Percentiles rank a stretch among this genome's conserved stretches.
Conservation (phyloP, 2,797 vertebrate species). For the Characodon lateralis region DNA sequence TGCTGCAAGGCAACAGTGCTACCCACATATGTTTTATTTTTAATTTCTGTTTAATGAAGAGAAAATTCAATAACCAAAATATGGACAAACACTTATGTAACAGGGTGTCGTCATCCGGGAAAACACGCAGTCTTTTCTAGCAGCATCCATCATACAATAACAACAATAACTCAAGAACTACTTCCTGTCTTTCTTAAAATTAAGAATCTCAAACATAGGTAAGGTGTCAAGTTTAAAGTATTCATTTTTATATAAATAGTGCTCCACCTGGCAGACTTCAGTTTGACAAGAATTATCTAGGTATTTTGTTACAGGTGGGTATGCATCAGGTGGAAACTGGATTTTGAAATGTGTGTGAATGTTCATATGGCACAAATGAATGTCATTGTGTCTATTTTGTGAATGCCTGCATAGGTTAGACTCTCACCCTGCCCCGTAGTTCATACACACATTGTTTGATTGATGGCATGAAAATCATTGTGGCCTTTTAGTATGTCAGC, state of each 20-base stretch:
- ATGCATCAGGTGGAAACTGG: background rate
- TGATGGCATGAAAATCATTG: slow-evolving; percentile 32
- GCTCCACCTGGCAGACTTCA: background rate
- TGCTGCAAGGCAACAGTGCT: no score
- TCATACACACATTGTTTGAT: slow-evolving; percentile 23
- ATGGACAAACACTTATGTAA: background rate
- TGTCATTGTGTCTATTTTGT: slow-evolving; percentile 29
- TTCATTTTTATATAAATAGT: background rate
- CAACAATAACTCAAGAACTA: background rate
- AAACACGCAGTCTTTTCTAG: background rate
- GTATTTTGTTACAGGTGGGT: background rate
- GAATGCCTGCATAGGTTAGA: slow-evolving; percentile 6
- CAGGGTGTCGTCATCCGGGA: background rate
- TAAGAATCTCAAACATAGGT: background rate
- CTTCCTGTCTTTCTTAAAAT: background rate
- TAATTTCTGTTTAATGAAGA: background rate
- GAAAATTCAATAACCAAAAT: background rate
- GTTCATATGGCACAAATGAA: slow-evolving; percentile 42
- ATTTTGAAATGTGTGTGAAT: background rate
- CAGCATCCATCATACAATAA: background rate
- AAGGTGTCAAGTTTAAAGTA: background rate
- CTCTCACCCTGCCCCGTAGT: slow-evolving; percentile 7
- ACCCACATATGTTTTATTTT: background rate
- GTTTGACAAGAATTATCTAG: background rate
- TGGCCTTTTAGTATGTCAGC: slow-evolving; percentile 27